Percentiles rank a stretch among this genome's conserved stretches.
Evolutionary conservation across 1,140 invertebrate species (phyloP).

Genomic region (Lamellibrachia luymesi): DNA sequence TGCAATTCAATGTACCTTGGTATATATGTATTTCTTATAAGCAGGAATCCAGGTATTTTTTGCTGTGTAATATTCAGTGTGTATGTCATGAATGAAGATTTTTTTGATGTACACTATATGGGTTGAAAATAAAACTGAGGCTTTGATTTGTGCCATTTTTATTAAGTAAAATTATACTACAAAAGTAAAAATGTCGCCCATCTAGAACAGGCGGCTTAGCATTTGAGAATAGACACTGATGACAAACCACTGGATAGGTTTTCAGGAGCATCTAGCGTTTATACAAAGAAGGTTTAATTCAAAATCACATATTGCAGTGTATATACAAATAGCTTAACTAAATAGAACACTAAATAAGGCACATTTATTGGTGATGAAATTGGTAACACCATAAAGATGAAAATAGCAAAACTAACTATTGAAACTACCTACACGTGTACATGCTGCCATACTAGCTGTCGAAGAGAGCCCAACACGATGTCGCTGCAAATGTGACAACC

Average conservation of each 20-base stretch:
- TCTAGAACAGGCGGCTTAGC: neutral
- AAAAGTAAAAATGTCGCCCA: neutral
- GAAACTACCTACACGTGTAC: neutral
- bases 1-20: neutral
- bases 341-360: neutral
- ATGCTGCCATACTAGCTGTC: neutral
- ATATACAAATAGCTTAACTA: neutral
- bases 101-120: neutral
- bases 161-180: neutral
- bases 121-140: neutral
- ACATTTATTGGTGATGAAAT: neutral
- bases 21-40: neutral
- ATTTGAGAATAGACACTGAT: neutral
- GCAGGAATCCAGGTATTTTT: neutral
- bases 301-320: neutral
- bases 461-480: neutral
- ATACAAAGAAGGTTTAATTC: neutral
- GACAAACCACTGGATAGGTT: too few species aligned
- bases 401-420: neutral
- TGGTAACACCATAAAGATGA: neutral
- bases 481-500: neutral
- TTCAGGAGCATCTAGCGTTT: neutral
- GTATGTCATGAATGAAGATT: neutral
- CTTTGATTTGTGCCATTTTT: neutral
- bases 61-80: neutral